phyloP scores from a whole-genome alignment of 2,888 invertebrate genomes.

The Harpalus rufipes region DNA sequence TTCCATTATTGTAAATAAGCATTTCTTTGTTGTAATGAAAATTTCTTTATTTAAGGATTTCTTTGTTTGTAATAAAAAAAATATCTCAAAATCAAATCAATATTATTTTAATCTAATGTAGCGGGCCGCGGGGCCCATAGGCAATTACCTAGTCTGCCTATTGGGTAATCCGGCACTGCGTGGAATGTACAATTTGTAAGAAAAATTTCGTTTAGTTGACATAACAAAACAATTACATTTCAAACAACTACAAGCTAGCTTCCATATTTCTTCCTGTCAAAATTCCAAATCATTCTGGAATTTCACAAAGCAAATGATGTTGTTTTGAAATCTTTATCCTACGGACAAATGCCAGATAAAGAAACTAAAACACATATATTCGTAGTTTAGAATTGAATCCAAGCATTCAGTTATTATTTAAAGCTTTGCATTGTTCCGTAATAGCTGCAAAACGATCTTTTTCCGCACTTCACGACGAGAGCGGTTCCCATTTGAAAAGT shows the following conservation, averaged over 20 bases:
- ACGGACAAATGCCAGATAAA: constrained; percentile 11
- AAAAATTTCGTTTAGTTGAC: background rate
- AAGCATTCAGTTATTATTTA: constrained; percentile 42
- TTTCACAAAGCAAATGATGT: constrained; percentile 22
- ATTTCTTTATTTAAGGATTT: no score
- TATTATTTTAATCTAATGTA: no score
- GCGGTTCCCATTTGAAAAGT: constrained; percentile 48
- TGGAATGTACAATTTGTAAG: background rate
- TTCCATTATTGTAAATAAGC: no score
- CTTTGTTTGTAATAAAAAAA: no score
- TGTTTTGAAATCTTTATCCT: constrained; percentile 32
- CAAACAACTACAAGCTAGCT: background rate
- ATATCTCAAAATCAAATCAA: no score
- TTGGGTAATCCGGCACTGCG: no score
- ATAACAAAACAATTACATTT: background rate
- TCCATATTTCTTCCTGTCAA: background rate
- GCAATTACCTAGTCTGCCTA: no score
- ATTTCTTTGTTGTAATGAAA: no score
- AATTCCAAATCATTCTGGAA: background rate
- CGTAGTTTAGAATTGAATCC: constrained; percentile 18
- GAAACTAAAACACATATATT: constrained; percentile 17
- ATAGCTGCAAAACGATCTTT: constrained; percentile 43
- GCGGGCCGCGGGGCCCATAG: no score
- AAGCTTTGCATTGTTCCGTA: constrained; percentile 27
- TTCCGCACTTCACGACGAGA: constrained; percentile 22